Base-by-base conservation (phyloP, 1,140 invertebrate genomes). In the Cecropterus lyciades region DNA sequence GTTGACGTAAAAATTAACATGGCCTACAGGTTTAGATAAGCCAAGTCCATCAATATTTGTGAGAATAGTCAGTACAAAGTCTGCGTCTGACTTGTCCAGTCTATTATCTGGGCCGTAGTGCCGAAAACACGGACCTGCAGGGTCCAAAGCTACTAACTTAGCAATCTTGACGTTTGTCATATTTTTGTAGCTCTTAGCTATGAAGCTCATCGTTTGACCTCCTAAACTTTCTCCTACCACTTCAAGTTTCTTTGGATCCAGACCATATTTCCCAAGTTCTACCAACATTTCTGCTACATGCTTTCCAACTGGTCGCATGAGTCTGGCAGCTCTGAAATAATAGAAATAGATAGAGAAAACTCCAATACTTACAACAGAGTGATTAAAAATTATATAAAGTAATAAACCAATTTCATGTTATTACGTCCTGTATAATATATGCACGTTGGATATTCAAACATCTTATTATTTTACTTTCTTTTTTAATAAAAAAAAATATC, bases 1-100 rank as follows among this genome's bases (percentile, higher is more conserved):
- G 72, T 96, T 96, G 0, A 96, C 93, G 72, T 96, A 96, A 79
- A 96, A 95, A 82, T 84, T 85, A 0, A 85, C 75, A 74, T 95
- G 93, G 0, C 95, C 95, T 10, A 93, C 82, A 0, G 91, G 92
- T 64, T 92, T 92, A n/a, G 93, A 79, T 68, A 95, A 95, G 0
- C 95, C 95, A 68, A 94, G 94, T 17, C 93, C 93, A 0, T 93
- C 93, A 0, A 94, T 94, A 75, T 95, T 96, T 0, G 95, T 95
- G 69, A 95, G 94, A 72, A 95, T 93, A 1, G 94, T 84, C 68
- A 95, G 94, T 0, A 73, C 68, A 15, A 76, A 71, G 15, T 74
- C 67, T 0, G 69, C 70, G 5, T 75, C 72, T 0, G 62, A 63
- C 2, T 37, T 10, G 45, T 79, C 69, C 0, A 77, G 20, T 59